Evolutionary conservation across 2,113 vertebrate genomes (phyloP), one percentile per base, ranked within the genome.

Genomic region (Trogon surrucura): DNA sequence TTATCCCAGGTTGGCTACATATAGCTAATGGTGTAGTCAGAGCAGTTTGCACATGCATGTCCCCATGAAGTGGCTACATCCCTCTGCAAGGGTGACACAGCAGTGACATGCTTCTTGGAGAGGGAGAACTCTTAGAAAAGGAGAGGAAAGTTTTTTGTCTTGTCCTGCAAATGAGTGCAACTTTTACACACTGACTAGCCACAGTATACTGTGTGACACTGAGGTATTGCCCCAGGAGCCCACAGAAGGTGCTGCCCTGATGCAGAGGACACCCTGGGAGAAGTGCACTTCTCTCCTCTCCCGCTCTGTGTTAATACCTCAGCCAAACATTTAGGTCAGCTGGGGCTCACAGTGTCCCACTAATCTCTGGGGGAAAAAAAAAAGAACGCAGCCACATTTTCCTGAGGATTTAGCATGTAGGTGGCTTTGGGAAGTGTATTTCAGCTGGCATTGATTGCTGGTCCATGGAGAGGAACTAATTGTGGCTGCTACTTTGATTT

Each of bases 361-460:
- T 2, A 5, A 34, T 13, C 10, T 67, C 48, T 60, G 47, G 34
- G 54, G 48, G 11, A 41, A 41, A 41, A 53, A 80, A 87, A 25
- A 45, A 70, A 51, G 18, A 58, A 70, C 2, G 2, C 16, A 54
- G 38, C 45, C 10, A 1, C 50, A 30, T 36, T 79, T 61, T 61
- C 73, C 57, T 41, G 21, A 61, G 56, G 47, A 61, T 27, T 73
- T 32, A 65, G 9, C 26, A 56, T 27, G 16, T 23, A n/a, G 51
- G 60, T 54, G 32, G 41, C 48, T 89, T 23, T 69, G 27, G 20
- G 64, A 26, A 65, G 13, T 11, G 32, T 48, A n/a, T 70, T 85
- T 48, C 0, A 0, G 26, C 54, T 80, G 54, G 27, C 5, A 3
- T 20, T 44, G 48, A 74, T 30, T 20, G 65, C 29, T 0, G 0